Evolutionary conservation across 2,797 vertebrate genomes (phyloP).

Genomic region (Hirundo rustica): DNA sequence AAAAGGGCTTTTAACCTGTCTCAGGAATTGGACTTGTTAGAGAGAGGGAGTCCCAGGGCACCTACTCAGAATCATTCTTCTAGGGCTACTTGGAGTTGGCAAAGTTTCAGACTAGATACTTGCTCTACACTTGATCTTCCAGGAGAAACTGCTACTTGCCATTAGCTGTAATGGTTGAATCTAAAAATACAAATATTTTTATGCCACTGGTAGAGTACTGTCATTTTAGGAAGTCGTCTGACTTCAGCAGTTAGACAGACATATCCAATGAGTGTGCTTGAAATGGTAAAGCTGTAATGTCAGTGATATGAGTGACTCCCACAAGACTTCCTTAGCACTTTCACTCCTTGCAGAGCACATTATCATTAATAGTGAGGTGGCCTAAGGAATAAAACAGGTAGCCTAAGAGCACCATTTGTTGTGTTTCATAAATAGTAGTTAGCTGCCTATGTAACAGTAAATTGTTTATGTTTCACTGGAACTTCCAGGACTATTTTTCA

Average conservation of each 20-base stretch:
- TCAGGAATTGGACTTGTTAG: background rate
- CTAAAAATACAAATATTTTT: background rate
- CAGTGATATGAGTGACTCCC: background rate
- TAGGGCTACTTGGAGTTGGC: background rate
- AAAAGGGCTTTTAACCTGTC: background rate
- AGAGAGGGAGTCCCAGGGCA: background rate
- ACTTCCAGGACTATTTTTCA: background rate
- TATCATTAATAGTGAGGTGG: background rate
- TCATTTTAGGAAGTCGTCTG: background rate
- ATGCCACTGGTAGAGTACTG: background rate
- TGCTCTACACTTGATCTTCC: background rate
- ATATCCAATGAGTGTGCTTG: background rate
- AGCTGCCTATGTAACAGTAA: background rate
- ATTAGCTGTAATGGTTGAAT: background rate
- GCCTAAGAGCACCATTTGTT: background rate
- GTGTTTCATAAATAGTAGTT: background rate
- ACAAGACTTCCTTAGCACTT: background rate
- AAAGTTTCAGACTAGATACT: background rate
- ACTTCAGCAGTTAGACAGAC: background rate
- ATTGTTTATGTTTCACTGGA: background rate
- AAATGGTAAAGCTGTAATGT: background rate
- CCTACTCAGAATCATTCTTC: background rate
- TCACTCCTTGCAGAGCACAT: background rate
- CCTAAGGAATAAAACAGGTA: background rate
- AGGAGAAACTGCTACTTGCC: background rate